Evolutionary conservation across 2,113 vertebrate species (phyloP).

Genomic region (Odobenus rosmarus): DNA sequence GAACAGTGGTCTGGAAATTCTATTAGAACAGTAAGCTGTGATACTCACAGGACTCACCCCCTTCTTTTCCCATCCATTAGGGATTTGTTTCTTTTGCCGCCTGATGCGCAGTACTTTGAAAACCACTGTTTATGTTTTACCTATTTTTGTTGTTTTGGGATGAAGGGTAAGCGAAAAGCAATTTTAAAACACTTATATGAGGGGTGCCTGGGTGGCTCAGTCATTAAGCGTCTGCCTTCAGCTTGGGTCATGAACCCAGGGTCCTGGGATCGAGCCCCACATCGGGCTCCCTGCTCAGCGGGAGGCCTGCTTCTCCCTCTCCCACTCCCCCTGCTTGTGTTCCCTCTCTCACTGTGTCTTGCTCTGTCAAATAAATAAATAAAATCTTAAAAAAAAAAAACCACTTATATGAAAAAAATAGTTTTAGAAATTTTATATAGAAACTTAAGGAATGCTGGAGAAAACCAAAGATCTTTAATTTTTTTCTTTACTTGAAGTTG

Average conservation of each 20-base stretch:
- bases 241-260: too few species aligned
- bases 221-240: too few species aligned
- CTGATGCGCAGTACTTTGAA: background rate
- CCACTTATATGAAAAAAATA: background rate
- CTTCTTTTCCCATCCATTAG: background rate
- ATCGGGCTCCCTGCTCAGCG: too few species aligned
- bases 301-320: too few species aligned
- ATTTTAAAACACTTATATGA: background rate
- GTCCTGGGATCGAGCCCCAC: too few species aligned
- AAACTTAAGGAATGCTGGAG: background rate
- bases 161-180: background rate
- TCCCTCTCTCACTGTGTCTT: too few species aligned
- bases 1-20: background rate
- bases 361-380: too few species aligned
- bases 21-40: background rate
- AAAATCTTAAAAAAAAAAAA: background rate
- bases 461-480: conserved; percentile 11
- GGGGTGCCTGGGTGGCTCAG: too few species aligned
- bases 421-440: background rate
- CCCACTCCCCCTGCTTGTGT: too few species aligned
- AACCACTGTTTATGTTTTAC: background rate
- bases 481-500: background rate
- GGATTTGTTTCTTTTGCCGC: background rate
- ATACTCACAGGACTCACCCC: background rate
- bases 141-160: background rate